A percentile compares a stretch with the other conserved stretches of the same genome.
Conservation (phyloP, 2,888 invertebrate species). For the Parascotia fuliginaria region DNA sequence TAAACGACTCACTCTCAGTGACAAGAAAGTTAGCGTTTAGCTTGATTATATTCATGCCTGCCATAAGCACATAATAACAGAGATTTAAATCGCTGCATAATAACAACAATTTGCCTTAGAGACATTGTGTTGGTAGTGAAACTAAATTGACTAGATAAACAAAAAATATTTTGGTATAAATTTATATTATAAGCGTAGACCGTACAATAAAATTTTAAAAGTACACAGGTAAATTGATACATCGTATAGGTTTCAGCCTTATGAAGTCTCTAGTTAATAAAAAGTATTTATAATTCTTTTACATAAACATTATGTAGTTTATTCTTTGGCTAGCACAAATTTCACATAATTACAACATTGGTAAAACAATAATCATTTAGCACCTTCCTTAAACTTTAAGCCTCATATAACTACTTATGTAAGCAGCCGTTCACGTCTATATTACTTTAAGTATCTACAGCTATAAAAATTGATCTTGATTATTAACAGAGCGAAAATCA, state of each 20-base stretch:
- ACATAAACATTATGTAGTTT: constrained; percentile 26
- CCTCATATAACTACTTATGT: constrained; percentile 18
- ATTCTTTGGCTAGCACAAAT: constrained; percentile 50
- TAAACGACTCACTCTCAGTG: constrained; percentile 32
- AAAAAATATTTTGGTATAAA: constrained; percentile 2
- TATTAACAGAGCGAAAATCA: constrained; percentile 34
- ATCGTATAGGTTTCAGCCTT: constrained; percentile 29
- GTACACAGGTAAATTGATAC: background rate
- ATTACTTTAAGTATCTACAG: constrained; percentile 17
- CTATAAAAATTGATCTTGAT: constrained; percentile 29
- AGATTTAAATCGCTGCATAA: too few relatives aligned
- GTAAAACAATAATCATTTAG: constrained; percentile 23
- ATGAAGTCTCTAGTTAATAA: constrained; percentile 14
- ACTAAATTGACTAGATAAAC: background rate
- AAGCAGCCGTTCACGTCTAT: constrained; percentile 23
- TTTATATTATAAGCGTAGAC: constrained; percentile 5
- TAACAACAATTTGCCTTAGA: constrained; percentile 24
- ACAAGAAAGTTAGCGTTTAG: constrained; percentile 34
- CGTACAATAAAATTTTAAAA: background rate
- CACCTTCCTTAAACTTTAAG: constrained; percentile 19
- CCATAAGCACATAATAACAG: constrained; percentile 11
- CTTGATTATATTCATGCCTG: constrained; percentile 18
- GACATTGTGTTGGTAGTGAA: constrained; percentile 8
- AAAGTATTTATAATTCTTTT: constrained; percentile 23
- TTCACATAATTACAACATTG: constrained; percentile 31